Base-by-base conservation (phyloP, 2,888 invertebrate species). In the Cephus sareptanus region DNA sequence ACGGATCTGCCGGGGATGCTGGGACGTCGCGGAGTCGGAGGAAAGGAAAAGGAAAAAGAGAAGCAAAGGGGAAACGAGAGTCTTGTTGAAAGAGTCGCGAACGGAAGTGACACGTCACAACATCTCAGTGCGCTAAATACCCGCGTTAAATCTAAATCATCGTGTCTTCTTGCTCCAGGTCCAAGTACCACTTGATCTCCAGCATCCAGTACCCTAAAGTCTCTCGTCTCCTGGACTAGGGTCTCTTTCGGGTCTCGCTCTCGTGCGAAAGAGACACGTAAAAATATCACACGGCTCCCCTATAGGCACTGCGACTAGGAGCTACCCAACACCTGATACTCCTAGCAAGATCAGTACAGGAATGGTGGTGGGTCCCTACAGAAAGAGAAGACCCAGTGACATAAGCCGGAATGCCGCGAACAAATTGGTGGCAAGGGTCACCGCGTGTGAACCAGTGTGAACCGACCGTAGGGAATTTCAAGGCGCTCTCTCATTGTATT, bases 351-450 rank as follows among this genome's bases (percentile, higher is more conserved):
- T 40, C 4, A 15, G 15, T 40, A 40, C 15, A 40, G 40, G 15
- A 15, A 40, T 40, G 40, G 15, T 15, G 2, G 15, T 40, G 40
- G 15, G 15, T 15, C 6, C 6, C 15, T 35, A 35, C 35, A 35
- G 12, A 35, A 12, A 40, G 15, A 40, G 0, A 40, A 40, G 15
- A 15, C 40, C 40, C 40, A 40, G 79, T 78, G 82, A 85, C 84
- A 82, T 81, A 78, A 75, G 74, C 70, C 75, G 83, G 88, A 88
- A 88, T 88, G 87, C 82, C 81, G 79, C 79, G 83, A 85, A 86
- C 88, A 88, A 88, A 88, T 88, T 87, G 84, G 84, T 86, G 88
- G 87, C 87, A 88, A 85, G 86, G 87, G 88, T 88, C 86, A 86
- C 81, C 82, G 82, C 78, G 82, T 75, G 40, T 40, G 40, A 40